phyloP scores from a whole-genome alignment of 2,888 invertebrate genomes.

The Automeris io region DNA sequence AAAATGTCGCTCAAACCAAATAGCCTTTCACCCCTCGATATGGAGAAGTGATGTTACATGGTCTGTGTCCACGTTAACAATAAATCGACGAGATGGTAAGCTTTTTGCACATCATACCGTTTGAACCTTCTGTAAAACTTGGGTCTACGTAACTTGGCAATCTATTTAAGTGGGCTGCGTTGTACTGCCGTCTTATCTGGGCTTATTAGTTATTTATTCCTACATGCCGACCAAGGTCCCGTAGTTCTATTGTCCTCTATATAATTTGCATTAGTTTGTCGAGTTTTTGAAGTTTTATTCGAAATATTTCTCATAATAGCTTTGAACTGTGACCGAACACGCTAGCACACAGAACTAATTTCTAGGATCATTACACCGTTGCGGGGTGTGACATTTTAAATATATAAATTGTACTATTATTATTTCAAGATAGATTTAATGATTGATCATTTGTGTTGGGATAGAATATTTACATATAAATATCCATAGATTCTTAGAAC shows the following conservation, averaged over 20 bases:
- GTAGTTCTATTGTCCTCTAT: constrained; percentile 40
- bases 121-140: constrained; percentile 3
- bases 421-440: too few species aligned
- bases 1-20: too few species aligned
- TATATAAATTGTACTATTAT: too few species aligned
- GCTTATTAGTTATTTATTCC: constrained; percentile 71
- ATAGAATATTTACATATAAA: too few species aligned
- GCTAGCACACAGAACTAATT: constrained; percentile 1
- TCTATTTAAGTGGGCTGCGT: constrained; percentile 63
- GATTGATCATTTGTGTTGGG: too few species aligned
- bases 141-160: constrained; percentile 47
- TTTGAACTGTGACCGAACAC: constrained; percentile 1
- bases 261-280: constrained; percentile 48
- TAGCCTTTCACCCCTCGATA: too few species aligned
- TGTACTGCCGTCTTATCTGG: constrained; percentile 48
- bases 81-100: background rate
- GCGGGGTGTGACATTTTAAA: too few species aligned
- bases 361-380: background rate
- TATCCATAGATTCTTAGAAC: too few species aligned
- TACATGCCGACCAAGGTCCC: constrained; percentile 31
- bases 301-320: constrained; percentile 9
- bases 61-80: too few species aligned
- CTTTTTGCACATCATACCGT: too few species aligned
- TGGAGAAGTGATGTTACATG: too few species aligned
- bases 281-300: constrained; percentile 7